Percentiles rank a stretch among this genome's conserved stretches.
Evolutionary conservation across 2,888 invertebrate species (phyloP).

Genomic region (Ommatoiulus sabulosus): DNA sequence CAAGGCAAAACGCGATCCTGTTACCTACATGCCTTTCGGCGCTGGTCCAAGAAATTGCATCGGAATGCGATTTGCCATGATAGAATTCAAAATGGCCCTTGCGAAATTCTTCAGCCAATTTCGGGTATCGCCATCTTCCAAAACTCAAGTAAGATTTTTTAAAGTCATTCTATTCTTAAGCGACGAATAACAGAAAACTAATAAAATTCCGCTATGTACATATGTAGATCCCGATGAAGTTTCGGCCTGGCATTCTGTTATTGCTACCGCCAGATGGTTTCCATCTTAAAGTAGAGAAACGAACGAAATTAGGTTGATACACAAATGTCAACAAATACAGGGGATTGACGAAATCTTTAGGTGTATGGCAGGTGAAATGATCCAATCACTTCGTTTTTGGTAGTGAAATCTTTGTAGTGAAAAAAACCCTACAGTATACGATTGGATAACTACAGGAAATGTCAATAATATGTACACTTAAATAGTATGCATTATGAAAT

Average conservation of each 20-base stretch:
- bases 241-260: conserved; percentile 3
- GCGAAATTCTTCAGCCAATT: conserved; percentile 62
- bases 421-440: too few species aligned
- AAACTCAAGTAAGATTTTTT: conserved; percentile 56
- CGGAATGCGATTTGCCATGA: conserved; percentile 63
- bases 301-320: too few species aligned
- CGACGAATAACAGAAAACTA: background rate
- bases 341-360: background rate
- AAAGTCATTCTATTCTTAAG: background rate
- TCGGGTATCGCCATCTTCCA: conserved; percentile 56
- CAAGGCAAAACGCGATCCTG: conserved; percentile 61
- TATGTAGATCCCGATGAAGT: conserved; percentile 50
- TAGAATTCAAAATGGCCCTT: conserved; percentile 63
- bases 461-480: too few species aligned
- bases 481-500: too few species aligned
- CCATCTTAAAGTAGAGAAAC: conserved; percentile 44
- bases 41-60: conserved; percentile 63
- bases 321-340: too few species aligned
- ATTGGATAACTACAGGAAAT: too few species aligned
- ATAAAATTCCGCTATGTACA: too few species aligned
- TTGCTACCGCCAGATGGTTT: conserved; percentile 48
- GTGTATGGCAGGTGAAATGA: too few species aligned
- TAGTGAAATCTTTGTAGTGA: too few species aligned
- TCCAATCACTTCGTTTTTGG: too few species aligned
- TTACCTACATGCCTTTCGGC: conserved; percentile 64